Base-by-base conservation (phyloP, 2,888 invertebrate species). In the Macaria liturata region DNA sequence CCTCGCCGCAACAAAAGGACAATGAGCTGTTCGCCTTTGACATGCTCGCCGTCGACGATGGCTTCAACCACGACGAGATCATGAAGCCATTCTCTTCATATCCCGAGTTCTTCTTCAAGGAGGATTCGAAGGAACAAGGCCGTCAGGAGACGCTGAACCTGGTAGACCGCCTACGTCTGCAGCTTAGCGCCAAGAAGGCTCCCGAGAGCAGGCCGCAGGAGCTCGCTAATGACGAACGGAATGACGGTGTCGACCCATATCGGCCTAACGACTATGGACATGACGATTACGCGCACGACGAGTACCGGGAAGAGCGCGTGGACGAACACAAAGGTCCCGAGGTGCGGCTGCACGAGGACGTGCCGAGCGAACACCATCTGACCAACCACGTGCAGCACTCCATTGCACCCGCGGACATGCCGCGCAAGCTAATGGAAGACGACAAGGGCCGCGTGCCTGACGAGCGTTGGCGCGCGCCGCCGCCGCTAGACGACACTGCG, bases 81-180 rank as follows among this genome's bases (percentile, higher is more conserved):
- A 91, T 93, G 75, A 94, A 94, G 72, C 93, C 95, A 0, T 95
- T 95, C 77, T 93, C 93, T 4, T 94, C 95, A 58, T 94, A 93
- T 65, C 93, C 94, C 46, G 94, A 95, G 65, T 92, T 94, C 73
- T 87, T 95, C 64, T 95, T 95, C 74, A 95, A 95, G 75, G 96
- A 96, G 75, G 96, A 96, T 76, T 94, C 95, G 3, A 96, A 96
- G 76, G 97, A 97, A 80, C 93, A 91, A 70, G 96, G 96, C 69
- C 96, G 96, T 0, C 93, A 96, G 63, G 97, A 97, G 79, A 97
- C 97, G 0, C 88, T 96, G 61, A 95, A 97, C 85, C 91, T 98
- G 34, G 96, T 98, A 4, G 96, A 97, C 75, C 96, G 97, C 75
- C 86, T 98, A 20, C 92, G 97, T 49, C 93, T 95, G 93, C 95